Evolutionary conservation across 2,888 invertebrate genomes (phyloP).

Genomic region (Tinea semifulvella): DNA sequence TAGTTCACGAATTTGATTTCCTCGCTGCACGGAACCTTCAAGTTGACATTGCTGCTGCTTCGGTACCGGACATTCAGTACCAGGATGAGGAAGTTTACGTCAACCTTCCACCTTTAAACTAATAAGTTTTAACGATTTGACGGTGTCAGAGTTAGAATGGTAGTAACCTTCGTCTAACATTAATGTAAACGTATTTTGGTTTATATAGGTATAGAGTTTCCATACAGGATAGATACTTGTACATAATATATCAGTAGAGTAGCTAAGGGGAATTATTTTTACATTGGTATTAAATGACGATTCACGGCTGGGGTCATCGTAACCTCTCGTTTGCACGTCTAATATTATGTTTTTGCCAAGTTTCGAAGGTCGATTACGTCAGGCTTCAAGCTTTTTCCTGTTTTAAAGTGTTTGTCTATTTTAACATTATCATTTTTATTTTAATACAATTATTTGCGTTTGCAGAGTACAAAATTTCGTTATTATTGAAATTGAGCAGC

Average conservation of each 20-base stretch:
- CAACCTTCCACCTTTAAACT: not conserved
- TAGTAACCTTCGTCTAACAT: too few species aligned
- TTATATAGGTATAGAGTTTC: too few species aligned
- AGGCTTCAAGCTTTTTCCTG: constrained; percentile 20
- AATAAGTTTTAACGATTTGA: too few species aligned
- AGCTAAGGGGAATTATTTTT: constrained; percentile 14
- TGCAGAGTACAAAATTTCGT: too few species aligned
- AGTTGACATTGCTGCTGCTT: constrained; percentile 56
- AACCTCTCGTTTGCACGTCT: constrained; percentile 29
- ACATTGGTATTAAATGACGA: constrained; percentile 24
- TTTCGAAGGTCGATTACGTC: constrained; percentile 41
- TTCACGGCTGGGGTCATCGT: constrained; percentile 35
- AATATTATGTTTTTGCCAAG: constrained; percentile 33
- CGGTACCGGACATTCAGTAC: constrained; percentile 55
- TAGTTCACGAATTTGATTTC: constrained; percentile 2
- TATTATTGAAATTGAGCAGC: too few species aligned
- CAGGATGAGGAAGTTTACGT: constrained; percentile 46
- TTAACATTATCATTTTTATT: constrained; percentile 13
- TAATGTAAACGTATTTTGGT: too few species aligned
- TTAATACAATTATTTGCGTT: constrained; percentile 14
- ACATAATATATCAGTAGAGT: not conserved
- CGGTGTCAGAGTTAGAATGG: too few species aligned
- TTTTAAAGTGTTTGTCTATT: constrained; percentile 11
- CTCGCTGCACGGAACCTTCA: constrained; percentile 33
- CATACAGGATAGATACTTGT: too few species aligned